phyloP scores from a whole-genome alignment of 2,113 vertebrate species.

The Aspidoscelis tigris region DNA sequence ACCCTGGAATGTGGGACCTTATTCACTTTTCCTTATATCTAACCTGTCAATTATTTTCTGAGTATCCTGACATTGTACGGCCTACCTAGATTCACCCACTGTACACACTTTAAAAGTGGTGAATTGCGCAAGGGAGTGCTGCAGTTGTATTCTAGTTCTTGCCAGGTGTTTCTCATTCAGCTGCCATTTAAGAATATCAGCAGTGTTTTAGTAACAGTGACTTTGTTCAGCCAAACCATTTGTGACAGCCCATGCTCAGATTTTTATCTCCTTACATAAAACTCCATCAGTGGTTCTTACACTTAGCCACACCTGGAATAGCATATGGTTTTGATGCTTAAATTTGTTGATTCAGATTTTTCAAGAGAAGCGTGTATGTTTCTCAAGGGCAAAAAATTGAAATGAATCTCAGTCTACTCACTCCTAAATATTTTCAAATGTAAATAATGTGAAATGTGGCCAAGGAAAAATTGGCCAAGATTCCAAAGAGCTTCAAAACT shows the following conservation, averaged over 20 bases:
- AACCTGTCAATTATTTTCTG: constrained; percentile 72
- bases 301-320: constrained; percentile 75
- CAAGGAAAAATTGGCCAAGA: constrained; percentile 1
- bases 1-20: too few species aligned
- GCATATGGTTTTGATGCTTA: constrained; percentile 85
- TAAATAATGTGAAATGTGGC: constrained; percentile 27
- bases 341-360: constrained; percentile 54
- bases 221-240: constrained; percentile 79
- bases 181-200: constrained; percentile 81
- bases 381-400: constrained; percentile 1
- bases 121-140: constrained; percentile 56
- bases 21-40: constrained; percentile 43
- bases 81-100: constrained; percentile 64
- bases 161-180: constrained; percentile 90
- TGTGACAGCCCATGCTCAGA: constrained; percentile 81
- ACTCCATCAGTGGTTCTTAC: constrained; percentile 74
- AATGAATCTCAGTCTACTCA: not conserved
- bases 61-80: constrained; percentile 62
- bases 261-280: constrained; percentile 89
- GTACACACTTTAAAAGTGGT: constrained; percentile 70
- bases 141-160: constrained; percentile 60
- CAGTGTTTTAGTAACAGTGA: constrained; percentile 79
- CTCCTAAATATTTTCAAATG: constrained; percentile 36
- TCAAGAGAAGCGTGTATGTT: constrained; percentile 3
- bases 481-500: constrained; percentile 22